A percentile compares a stretch with the other conserved stretches of the same genome.
Conservation (phyloP, 2,113 vertebrate species). For the Apteryx mantelli region DNA sequence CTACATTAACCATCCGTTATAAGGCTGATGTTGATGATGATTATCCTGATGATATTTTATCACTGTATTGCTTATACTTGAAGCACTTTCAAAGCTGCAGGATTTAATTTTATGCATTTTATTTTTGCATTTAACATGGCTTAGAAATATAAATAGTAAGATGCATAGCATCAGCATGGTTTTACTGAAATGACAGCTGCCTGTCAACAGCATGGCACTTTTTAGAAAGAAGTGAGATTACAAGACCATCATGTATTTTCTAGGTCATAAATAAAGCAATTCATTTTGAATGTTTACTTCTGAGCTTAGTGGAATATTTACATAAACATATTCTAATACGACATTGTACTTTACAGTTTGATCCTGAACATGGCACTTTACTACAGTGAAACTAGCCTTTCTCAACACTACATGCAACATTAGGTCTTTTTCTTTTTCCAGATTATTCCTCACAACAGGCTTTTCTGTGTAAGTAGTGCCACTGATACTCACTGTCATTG, state of each 20-base stretch:
- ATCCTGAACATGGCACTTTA: background rate
- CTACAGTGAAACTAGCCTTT: background rate
- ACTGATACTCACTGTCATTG: background rate
- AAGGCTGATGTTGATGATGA: background rate
- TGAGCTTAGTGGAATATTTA: background rate
- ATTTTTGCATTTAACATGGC: background rate
- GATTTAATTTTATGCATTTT: background rate
- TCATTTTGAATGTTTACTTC: background rate
- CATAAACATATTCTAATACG: constrained; percentile 18
- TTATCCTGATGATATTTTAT: background rate
- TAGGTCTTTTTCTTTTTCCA: background rate
- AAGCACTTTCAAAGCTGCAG: background rate
- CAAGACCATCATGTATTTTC: background rate
- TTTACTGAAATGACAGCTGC: background rate
- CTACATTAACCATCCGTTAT: background rate
- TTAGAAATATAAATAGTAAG: background rate
- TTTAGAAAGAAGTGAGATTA: background rate
- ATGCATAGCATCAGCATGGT: background rate
- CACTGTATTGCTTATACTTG: background rate
- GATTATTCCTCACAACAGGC: background rate
- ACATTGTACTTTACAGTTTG: background rate
- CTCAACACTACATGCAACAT: background rate
- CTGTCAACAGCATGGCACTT: background rate
- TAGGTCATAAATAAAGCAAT: background rate
- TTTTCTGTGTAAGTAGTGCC: background rate